Evolutionary conservation across 2,888 invertebrate genomes (phyloP).

Genomic region (Horisme vitalbata): DNA sequence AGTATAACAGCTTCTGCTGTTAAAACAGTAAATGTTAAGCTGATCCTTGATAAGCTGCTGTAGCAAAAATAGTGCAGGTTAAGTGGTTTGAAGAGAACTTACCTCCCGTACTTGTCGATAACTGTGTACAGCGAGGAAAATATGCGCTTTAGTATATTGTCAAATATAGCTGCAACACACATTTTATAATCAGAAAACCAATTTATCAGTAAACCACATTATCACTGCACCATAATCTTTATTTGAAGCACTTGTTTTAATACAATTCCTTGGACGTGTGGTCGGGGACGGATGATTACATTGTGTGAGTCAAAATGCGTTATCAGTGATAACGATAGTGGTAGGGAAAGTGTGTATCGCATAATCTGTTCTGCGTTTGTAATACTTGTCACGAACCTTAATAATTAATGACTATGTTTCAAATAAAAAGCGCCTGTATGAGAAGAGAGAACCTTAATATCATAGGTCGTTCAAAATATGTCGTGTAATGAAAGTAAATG

Average conservation of each 20-base stretch:
- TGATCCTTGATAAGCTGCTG: too few relatives aligned
- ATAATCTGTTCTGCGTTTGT: slow-evolving; percentile 19
- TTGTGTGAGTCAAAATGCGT: slow-evolving; percentile 69
- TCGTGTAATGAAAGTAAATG: too few relatives aligned
- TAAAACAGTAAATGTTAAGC: too few relatives aligned
- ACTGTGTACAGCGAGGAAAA: too few relatives aligned
- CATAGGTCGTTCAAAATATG: too few relatives aligned
- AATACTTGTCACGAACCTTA: slow-evolving; percentile 6
- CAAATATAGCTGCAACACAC: slow-evolving; percentile 10
- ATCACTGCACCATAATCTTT: slow-evolving; percentile 32
- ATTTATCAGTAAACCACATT: slow-evolving; percentile 25
- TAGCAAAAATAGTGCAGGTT: too few relatives aligned
- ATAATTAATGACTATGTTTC: not conserved
- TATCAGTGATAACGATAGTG: slow-evolving; percentile 68
- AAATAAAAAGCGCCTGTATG: too few relatives aligned
- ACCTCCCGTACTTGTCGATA: too few relatives aligned
- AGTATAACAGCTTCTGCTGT: too few relatives aligned
- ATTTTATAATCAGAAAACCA: slow-evolving; percentile 12
- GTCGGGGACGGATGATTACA: slow-evolving; percentile 48
- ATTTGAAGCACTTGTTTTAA: slow-evolving; percentile 23
- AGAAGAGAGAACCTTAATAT: too few relatives aligned
- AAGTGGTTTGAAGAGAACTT: too few relatives aligned
- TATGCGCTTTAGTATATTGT: too few relatives aligned
- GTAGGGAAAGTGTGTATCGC: slow-evolving; percentile 47
- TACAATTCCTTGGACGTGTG: slow-evolving; percentile 48